Conservation (phyloP, 1,140 invertebrate species). For the Drosophila virilis region DNA sequence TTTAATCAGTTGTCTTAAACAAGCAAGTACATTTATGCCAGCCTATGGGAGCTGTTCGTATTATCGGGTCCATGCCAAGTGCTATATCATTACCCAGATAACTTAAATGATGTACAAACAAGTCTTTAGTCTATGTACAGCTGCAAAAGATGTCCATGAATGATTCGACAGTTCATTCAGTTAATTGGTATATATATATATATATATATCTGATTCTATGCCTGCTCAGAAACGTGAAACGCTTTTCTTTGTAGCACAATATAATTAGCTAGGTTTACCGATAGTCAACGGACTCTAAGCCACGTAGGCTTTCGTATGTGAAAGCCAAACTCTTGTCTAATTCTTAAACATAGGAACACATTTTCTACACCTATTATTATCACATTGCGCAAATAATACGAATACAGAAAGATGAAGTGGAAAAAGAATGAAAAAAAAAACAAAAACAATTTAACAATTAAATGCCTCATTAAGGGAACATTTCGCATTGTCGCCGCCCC, state of each 20-base stretch:
- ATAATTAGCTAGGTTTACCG: slow-evolving; percentile 7
- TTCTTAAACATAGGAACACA: too few relatives aligned
- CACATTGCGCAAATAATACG: slow-evolving; percentile 17
- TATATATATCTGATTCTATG: too few relatives aligned
- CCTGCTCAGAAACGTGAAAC: slow-evolving; percentile 16
- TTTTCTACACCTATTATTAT: slow-evolving; percentile 3
- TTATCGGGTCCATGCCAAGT: slow-evolving; percentile 6
- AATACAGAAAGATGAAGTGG: not conserved
- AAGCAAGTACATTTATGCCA: not conserved
- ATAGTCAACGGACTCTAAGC: too few relatives aligned
- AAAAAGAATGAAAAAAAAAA: not conserved
- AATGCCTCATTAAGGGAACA: slow-evolving; percentile 40
- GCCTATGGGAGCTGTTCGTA: not conserved
- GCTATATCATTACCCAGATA: not conserved
- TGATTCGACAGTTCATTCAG: slow-evolving; percentile 11
- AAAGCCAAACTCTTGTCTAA: too few relatives aligned
- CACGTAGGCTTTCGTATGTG: too few relatives aligned
- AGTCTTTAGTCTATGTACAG: not conserved
- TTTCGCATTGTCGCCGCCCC: slow-evolving; percentile 48
- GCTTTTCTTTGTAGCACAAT: not conserved
- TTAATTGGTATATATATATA: not conserved
- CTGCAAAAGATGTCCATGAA: not conserved
- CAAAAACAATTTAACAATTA: slow-evolving; percentile 18
- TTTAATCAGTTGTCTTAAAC: slow-evolving; percentile 19
- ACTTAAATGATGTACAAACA: slow-evolving; percentile 14